Evolutionary conservation across 2,888 invertebrate genomes (phyloP).

Genomic region (Ectemnius cavifrons): DNA sequence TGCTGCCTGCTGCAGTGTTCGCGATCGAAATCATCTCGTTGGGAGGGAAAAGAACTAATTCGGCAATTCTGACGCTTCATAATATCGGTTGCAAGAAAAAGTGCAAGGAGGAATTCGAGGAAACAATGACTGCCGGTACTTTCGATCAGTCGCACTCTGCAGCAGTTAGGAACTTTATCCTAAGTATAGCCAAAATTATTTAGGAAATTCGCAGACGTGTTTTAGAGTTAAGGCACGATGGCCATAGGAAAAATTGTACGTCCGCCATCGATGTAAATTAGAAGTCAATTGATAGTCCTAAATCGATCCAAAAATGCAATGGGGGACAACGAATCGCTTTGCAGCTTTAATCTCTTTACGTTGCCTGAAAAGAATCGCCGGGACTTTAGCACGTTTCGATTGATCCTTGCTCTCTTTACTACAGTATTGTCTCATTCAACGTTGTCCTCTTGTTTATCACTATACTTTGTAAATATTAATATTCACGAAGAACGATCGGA

Average conservation of each 20-base stretch:
- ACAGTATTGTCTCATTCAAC: conserved; percentile 53
- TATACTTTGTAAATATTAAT: conserved; percentile 63
- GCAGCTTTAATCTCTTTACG: conserved; percentile 59
- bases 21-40: conserved; percentile 42
- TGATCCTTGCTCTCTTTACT: conserved; percentile 57
- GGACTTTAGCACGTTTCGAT: conserved; percentile 42
- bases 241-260: conserved; percentile 9
- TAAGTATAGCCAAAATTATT: conserved; percentile 49
- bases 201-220: conserved; percentile 25
- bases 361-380: conserved; percentile 52
- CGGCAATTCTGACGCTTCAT: conserved; percentile 24
- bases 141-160: conserved; percentile 17
- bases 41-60: conserved; percentile 26
- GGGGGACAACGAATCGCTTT: conserved; percentile 51
- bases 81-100: conserved; percentile 18
- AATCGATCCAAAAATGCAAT: conserved; percentile 37
- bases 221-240: conserved; percentile 12
- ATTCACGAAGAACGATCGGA: conserved; percentile 47
- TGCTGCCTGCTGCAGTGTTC: conserved; percentile 35
- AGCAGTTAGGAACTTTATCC: conserved; percentile 29
- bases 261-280: not conserved
- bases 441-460: conserved; percentile 27
- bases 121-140: not conserved
- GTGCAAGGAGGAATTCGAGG: not conserved
- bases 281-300: conserved; percentile 15